Percentiles rank a stretch among this genome's conserved stretches.
Evolutionary conservation across 1,140 invertebrate genomes (phyloP).

Genomic region (Atta texana): DNA sequence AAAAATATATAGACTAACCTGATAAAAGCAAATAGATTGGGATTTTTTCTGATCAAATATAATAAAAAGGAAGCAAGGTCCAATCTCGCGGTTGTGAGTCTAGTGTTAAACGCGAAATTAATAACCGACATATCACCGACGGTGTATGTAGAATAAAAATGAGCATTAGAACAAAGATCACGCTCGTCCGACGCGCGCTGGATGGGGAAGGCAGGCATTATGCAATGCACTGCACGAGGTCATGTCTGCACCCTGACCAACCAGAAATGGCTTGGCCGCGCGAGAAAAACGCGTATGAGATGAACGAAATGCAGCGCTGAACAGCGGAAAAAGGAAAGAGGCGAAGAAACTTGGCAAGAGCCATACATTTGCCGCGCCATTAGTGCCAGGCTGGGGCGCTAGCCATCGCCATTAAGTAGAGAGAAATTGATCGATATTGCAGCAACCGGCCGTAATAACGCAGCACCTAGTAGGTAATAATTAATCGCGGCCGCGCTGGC

Average conservation of each 20-base stretch:
- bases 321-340: conserved; percentile 37
- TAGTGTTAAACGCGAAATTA: conserved; percentile 38
- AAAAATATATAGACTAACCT: background rate
- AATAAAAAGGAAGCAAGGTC: conserved; percentile 24
- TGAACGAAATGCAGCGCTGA: conserved; percentile 39
- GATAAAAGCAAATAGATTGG: conserved; percentile 17
- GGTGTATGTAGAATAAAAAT: conserved; percentile 21
- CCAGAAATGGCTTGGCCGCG: conserved; percentile 35
- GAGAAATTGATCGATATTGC: conserved; percentile 70
- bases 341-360: conserved; percentile 62
- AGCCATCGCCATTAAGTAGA: conserved; percentile 65
- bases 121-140: conserved; percentile 4
- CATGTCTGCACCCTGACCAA: conserved; percentile 50
- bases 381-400: conserved; percentile 57
- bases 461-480: conserved; percentile 62
- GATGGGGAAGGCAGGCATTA: conserved; percentile 14
- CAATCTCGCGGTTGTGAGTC: background rate
- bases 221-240: conserved; percentile 35
- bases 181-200: background rate
- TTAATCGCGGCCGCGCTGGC: conserved; percentile 55
- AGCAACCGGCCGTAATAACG: conserved; percentile 62
- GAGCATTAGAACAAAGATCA: conserved; percentile 44
- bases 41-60: background rate
- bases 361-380: conserved; percentile 63
- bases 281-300: conserved; percentile 44